Conservation (phyloP, 2,113 vertebrate species). For the Emydocephalus ijimae region DNA sequence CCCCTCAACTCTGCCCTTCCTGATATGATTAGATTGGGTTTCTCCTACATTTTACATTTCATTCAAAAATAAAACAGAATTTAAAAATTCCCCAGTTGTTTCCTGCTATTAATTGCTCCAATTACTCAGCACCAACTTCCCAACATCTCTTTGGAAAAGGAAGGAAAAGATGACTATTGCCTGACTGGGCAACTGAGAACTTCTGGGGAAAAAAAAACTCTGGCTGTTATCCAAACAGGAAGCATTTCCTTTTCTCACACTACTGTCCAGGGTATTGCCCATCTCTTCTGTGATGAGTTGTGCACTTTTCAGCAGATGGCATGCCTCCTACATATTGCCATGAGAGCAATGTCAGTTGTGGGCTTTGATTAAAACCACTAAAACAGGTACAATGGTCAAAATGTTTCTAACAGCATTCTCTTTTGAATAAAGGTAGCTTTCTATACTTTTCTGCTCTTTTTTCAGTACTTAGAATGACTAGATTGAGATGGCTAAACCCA, state of each 20-base stretch:
- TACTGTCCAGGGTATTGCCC: neutral
- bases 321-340: neutral
- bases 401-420: neutral
- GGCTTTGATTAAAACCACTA: neutral
- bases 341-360: neutral
- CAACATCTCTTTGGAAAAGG: neutral
- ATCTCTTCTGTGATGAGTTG: neutral
- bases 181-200: neutral
- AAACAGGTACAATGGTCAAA: neutral
- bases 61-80: neutral
- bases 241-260: slow-evolving; percentile 9
- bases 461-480: neutral
- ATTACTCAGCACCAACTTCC: neutral
- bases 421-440: neutral
- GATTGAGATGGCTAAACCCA: neutral
- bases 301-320: neutral
- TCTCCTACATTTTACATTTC: neutral
- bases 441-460: neutral
- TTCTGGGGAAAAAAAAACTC: neutral
- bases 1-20: neutral
- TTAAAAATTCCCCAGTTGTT: slow-evolving; percentile 4
- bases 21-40: neutral
- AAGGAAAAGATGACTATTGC: neutral
- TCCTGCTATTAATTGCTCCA: slow-evolving; percentile 8
- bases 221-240: slow-evolving; percentile 1